Evolutionary conservation across 2,888 invertebrate species (phyloP).

Genomic region (Catocala sponsa): DNA sequence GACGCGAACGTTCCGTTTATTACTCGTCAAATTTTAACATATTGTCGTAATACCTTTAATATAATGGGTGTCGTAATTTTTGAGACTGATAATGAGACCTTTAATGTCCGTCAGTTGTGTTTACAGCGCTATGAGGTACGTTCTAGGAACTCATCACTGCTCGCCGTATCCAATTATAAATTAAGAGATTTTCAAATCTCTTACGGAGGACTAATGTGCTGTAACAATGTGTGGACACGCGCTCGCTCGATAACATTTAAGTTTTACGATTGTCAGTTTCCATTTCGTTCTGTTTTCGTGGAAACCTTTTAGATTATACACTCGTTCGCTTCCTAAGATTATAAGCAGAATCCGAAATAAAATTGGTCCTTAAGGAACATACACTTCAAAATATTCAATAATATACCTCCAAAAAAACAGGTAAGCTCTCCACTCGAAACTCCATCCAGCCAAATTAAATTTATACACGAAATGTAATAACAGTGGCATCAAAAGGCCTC

Average conservation of each 20-base stretch:
- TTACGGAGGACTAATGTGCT: slow-evolving; percentile 45
- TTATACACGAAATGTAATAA: slow-evolving; percentile 86
- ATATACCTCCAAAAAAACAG: slow-evolving; percentile 68
- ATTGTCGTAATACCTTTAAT: slow-evolving; percentile 53
- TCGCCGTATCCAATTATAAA: slow-evolving; percentile 35
- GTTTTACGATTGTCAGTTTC: slow-evolving; percentile 23
- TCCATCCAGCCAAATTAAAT: slow-evolving; percentile 85
- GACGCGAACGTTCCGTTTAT: slow-evolving; percentile 67
- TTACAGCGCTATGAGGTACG: slow-evolving; percentile 26
- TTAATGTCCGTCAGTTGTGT: slow-evolving; percentile 22
- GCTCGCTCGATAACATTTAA: slow-evolving; percentile 32
- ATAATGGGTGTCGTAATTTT: slow-evolving; percentile 56
- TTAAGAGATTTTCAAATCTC: slow-evolving; percentile 18
- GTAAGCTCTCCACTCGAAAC: slow-evolving; percentile 75
- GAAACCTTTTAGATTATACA: not conserved
- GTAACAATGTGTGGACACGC: slow-evolving; percentile 60
- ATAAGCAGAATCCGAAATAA: slow-evolving; percentile 48
- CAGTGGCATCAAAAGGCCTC: slow-evolving; percentile 86
- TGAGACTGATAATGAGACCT: slow-evolving; percentile 41
- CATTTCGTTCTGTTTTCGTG: slow-evolving; percentile 14
- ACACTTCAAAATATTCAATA: slow-evolving; percentile 73
- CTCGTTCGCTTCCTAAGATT: not conserved
- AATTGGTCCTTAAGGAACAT: slow-evolving; percentile 54
- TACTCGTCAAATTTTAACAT: slow-evolving; percentile 74
- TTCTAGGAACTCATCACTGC: slow-evolving; percentile 16